Percentiles rank a stretch among this genome's conserved stretches.
phyloP scores from a whole-genome alignment of 2,888 invertebrate species.

The Pimpla rufipes region DNA sequence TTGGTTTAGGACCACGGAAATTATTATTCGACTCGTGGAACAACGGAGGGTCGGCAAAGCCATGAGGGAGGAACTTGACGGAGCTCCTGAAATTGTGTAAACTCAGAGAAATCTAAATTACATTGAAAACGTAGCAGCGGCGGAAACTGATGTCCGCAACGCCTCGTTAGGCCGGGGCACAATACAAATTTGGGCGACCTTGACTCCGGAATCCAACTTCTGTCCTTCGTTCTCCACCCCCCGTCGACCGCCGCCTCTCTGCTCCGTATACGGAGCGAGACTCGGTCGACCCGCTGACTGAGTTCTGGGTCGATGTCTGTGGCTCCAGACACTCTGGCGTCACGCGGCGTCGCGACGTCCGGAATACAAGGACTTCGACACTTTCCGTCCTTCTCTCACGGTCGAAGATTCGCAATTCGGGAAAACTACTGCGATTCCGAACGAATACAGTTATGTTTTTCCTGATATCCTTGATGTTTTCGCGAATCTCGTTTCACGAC shows the following conservation, averaged over 20 bases:
- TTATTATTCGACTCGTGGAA: slow-evolving; percentile 24
- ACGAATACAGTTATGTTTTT: not conserved
- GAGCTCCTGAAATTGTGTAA: not conserved
- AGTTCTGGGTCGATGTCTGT: slow-evolving; percentile 75
- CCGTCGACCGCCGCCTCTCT: slow-evolving; percentile 7
- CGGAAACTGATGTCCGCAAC: slow-evolving; percentile 4
- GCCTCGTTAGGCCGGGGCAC: slow-evolving; percentile 44
- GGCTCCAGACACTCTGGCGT: slow-evolving; percentile 80
- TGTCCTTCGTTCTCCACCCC: slow-evolving; percentile 6
- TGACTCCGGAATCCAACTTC: slow-evolving; percentile 59
- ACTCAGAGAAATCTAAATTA: not conserved
- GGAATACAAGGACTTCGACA: slow-evolving; percentile 35
- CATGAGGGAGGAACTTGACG: not conserved
- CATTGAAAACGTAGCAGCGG: slow-evolving; percentile 2
- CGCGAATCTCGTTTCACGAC: not conserved
- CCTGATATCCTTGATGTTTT: not conserved
- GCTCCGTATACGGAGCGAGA: slow-evolving; percentile 23
- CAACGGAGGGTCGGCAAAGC: slow-evolving; percentile 18
- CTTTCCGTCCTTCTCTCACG: not conserved
- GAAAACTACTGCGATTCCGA: not conserved
- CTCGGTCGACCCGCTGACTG: slow-evolving; percentile 57
- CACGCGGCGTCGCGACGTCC: slow-evolving; percentile 47
- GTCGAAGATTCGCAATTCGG: not conserved
- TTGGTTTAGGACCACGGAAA: slow-evolving; percentile 13
- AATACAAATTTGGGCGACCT: slow-evolving; percentile 47